Evolutionary conservation across 2,113 vertebrate species (phyloP).

Genomic region (Heptranchias perlo): DNA sequence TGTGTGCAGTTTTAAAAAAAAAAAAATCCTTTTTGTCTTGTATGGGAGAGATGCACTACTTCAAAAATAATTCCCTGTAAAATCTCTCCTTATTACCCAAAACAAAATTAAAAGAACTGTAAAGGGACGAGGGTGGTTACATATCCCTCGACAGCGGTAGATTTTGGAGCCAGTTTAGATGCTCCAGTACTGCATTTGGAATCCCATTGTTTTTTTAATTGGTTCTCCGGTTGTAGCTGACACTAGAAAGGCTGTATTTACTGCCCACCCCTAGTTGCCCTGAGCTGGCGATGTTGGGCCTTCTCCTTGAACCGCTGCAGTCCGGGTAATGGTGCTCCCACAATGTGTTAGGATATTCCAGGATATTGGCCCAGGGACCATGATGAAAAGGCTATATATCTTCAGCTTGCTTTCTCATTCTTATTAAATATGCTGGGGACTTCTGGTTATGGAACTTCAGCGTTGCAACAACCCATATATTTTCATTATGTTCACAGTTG

Average conservation of each 20-base stretch:
- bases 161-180: background rate
- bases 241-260: background rate
- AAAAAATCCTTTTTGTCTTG: background rate
- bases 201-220: background rate
- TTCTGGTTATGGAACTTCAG: background rate
- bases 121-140: background rate
- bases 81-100: background rate
- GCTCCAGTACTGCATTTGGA: background rate
- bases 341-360: background rate
- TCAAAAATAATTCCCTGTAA: background rate
- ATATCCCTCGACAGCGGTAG: background rate
- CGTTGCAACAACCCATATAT: background rate
- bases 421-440: background rate
- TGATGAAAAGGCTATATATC: background rate
- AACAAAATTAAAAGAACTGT: background rate
- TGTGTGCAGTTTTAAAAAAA: background rate
- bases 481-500: background rate
- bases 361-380: background rate
- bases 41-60: background rate
- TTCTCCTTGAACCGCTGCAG: background rate
- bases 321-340: background rate
- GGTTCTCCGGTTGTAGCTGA: background rate
- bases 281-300: background rate
- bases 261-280: background rate
- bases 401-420: background rate